phyloP scores from a whole-genome alignment of 1,140 invertebrate genomes.

The Halesus radiatus region DNA sequence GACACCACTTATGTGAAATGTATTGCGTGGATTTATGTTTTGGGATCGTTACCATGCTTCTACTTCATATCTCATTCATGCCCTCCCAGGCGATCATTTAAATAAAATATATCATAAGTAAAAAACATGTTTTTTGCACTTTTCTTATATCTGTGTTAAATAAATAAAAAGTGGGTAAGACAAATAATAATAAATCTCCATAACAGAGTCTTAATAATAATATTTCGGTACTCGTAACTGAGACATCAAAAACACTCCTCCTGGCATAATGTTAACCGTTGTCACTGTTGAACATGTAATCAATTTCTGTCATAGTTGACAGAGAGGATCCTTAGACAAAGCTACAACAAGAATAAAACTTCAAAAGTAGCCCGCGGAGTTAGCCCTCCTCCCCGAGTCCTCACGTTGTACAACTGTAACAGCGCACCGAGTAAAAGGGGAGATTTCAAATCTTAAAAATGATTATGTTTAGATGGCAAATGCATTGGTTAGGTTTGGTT shows the following conservation, averaged over 20 bases:
- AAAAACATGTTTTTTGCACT: background rate
- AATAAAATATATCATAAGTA: background rate
- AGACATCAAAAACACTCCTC: too few relatives aligned
- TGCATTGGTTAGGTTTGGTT: background rate
- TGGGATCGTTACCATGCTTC: background rate
- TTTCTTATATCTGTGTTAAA: background rate
- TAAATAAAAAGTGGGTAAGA: too few relatives aligned
- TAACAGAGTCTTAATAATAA: too few relatives aligned
- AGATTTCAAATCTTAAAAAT: background rate
- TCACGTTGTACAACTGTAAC: background rate
- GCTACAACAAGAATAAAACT: constrained; percentile 26
- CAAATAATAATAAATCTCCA: too few relatives aligned
- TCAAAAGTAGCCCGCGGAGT: constrained; percentile 20
- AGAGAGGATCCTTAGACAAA: constrained; percentile 16
- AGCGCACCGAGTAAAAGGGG: background rate
- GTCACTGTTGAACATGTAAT: constrained; percentile 12
- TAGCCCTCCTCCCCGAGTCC: background rate
- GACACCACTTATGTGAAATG: background rate
- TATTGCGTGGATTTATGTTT: background rate
- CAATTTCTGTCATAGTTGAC: constrained; percentile 21
- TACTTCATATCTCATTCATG: background rate
- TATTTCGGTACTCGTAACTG: too few relatives aligned
- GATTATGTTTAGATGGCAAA: background rate
- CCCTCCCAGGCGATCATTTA: background rate
- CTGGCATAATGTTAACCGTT: constrained; percentile 9